phyloP scores from a whole-genome alignment of 2,113 vertebrate species.

The Psettodes erumei region DNA sequence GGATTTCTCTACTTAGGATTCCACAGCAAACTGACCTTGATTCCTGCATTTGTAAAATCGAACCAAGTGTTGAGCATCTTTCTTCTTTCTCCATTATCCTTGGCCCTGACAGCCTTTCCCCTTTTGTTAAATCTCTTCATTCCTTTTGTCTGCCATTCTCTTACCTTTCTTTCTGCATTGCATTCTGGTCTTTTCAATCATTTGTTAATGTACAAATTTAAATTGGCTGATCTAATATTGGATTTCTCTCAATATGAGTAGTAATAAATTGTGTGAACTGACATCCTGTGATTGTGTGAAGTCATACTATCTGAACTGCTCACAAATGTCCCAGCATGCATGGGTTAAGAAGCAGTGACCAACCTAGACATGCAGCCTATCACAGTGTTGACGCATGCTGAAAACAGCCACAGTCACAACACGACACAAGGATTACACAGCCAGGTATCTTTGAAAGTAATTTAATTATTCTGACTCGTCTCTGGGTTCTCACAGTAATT shows the following conservation, averaged over 20 bases:
- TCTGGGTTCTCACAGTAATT: not conserved
- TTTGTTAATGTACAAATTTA: not conserved
- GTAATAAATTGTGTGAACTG: not conserved
- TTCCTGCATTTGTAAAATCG: constrained; percentile 73
- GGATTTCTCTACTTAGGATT: constrained; percentile 53
- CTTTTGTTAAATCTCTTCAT: not conserved
- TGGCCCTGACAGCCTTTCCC: not conserved
- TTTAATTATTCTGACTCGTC: not conserved
- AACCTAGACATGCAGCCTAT: no score
- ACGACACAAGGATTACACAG: not conserved
- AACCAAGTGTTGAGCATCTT: constrained; percentile 18
- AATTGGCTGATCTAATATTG: not conserved
- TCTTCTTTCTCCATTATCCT: not conserved
- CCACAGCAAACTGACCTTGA: constrained; percentile 77
- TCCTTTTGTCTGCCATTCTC: not conserved
- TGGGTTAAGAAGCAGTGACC: not conserved
- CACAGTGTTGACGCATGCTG: not conserved
- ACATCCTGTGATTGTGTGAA: not conserved
- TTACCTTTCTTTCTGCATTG: not conserved
- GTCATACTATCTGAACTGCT: not conserved
- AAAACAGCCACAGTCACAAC: not conserved
- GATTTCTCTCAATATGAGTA: not conserved
- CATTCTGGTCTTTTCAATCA: not conserved
- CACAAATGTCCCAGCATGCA: not conserved
- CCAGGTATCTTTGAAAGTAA: not conserved